Percentiles rank a stretch among this genome's conserved stretches.
Conservation (phyloP, 1,140 invertebrate genomes). For the Macrobrachium rosenbergii region DNA sequence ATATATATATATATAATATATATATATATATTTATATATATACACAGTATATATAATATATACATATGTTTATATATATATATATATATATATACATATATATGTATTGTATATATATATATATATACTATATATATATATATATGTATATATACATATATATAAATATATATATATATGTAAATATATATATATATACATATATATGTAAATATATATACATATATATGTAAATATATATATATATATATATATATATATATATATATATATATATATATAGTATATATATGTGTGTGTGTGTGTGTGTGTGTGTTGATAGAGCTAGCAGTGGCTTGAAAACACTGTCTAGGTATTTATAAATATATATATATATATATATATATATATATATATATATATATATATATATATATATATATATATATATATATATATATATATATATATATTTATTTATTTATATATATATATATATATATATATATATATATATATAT, state of each 20-base stretch:
- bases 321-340: neutral
- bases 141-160: constrained; percentile 30
- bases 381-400: constrained; percentile 21
- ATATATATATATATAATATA: constrained; percentile 28
- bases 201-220: constrained; percentile 16
- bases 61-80: neutral
- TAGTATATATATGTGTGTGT: neutral
- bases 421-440: constrained; percentile 20
- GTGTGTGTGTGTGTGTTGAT: too few relatives aligned
- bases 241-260: constrained; percentile 22
- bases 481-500: too few relatives aligned
- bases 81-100: constrained; percentile 17
- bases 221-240: constrained; percentile 9
- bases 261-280: constrained; percentile 19
- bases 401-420: constrained; percentile 14
- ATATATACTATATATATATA: constrained; percentile 21
- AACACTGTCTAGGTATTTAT: neutral
- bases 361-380: constrained; percentile 25
- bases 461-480: neutral
- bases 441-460: constrained; percentile 1
- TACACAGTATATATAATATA: neutral
- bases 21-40: constrained; percentile 33
- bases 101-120: constrained; percentile 1
- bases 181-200: constrained; percentile 6
- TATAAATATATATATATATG: constrained; percentile 19